A percentile compares a stretch with the other conserved stretches of the same genome.
These are phyloP conservation scores for Cosmopolites sordidus DNA, from an alignment of 2,888 invertebrate species.

Conservation along the genomic window DNA sequence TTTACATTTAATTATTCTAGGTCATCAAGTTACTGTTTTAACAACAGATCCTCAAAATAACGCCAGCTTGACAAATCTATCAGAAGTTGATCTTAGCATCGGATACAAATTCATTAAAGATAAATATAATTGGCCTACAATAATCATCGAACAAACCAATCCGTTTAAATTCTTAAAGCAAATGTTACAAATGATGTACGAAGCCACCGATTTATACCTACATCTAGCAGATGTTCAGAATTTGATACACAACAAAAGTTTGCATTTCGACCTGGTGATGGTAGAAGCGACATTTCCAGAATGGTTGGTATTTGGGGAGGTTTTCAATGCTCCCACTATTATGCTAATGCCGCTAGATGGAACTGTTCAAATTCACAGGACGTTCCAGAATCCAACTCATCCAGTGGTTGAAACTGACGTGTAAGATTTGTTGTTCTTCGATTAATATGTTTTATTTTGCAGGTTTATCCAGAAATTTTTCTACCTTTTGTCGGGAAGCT, in stretches of 20 bases:
- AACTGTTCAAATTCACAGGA: constrained; percentile 19
- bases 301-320: constrained; percentile 31
- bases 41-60: constrained; percentile 48
- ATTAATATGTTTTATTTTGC: background rate
- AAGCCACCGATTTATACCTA: background rate
- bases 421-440: background rate
- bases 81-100: constrained; percentile 45
- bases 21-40: constrained; percentile 50
- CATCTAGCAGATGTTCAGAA: background rate
- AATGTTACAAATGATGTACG: background rate
- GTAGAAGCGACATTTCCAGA: constrained; percentile 30
- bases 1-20: constrained; percentile 32
- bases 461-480: constrained; percentile 6
- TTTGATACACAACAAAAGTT: constrained; percentile 15
- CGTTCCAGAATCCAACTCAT: constrained; percentile 30
- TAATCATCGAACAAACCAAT: background rate
- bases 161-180: background rate
- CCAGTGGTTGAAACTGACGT: constrained; percentile 16
- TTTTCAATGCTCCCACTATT: constrained; percentile 33
- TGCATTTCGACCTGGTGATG: constrained; percentile 36
- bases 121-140: constrained; percentile 1
- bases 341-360: constrained; percentile 29
- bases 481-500: constrained; percentile 31
- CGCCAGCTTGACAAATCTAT: constrained; percentile 41
- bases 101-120: constrained; percentile 35